Evolutionary conservation across 2,888 invertebrate species (phyloP), one percentile per base, ranked within the genome.

Genomic region (Eupithecia subfuscata): DNA sequence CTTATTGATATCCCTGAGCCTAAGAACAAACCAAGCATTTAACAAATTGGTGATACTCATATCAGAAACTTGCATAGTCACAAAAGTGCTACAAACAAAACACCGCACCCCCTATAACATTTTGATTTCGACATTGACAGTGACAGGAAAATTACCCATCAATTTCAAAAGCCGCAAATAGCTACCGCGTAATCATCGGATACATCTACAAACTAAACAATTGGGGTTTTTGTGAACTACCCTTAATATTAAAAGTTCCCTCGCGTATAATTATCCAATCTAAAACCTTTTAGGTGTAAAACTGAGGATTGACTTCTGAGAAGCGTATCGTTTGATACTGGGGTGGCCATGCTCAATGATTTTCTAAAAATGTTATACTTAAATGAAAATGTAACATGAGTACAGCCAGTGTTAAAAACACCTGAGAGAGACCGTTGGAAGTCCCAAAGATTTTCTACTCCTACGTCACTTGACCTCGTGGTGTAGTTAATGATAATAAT

Each of bases 181-280:
- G 93, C 93, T 92, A 92, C 93, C 81, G 91, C 91, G 85, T 92
- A 92, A 92, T 90, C 87, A 86, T 84, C 80, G 85, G 88, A 89
- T 88, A 90, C 87, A 92, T 89, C 88, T 87, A 84, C 83, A 84
- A 86, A 85, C 87, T 83, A 87, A 88, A 85, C 84, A 87, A 85
- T 85, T 87, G 86, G 78, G 80, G 82, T 75, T 77, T 77, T 81
- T 77, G 80, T 84, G 79, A 70, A 82, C 85, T 87, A 84, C 86
- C 87, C 88, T 87, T 85, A 84, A 82, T 87, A 81, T 80, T 78
- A 82, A 84, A 85, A 84, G 85, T 78, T 81, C 82, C 88, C 86
- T 87, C 91, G 90, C 90, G 84, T 92, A 88, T 94, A 94, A 95
- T 95, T 94, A 94, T 92, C 91, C 90, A 92, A 93, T 94, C 94